Evolutionary conservation across 2,797 vertebrate genomes (phyloP).

Genomic region (Otolemur crassicaudatus): DNA sequence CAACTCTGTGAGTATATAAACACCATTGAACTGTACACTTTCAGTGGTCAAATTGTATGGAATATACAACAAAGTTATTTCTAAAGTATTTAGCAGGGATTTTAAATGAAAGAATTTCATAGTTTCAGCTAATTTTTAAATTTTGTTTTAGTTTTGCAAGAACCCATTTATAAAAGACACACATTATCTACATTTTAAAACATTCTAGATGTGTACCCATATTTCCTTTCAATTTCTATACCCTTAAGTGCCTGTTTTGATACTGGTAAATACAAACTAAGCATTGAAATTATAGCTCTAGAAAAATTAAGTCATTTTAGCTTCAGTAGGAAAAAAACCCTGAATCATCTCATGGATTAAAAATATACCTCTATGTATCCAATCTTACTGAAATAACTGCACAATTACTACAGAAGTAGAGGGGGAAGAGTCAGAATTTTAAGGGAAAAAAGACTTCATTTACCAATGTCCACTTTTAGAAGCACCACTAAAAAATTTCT

Average conservation of each 20-base stretch:
- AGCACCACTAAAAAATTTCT: constrained; percentile 3
- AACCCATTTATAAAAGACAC: background rate
- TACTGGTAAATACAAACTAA: background rate
- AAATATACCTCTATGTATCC: background rate
- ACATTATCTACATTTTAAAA: background rate
- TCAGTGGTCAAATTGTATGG: background rate
- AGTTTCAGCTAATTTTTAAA: constrained; percentile 32
- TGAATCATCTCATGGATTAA: background rate
- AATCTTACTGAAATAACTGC: background rate
- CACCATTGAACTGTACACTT: background rate
- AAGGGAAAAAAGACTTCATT: background rate
- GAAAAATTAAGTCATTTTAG: background rate
- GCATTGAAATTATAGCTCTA: background rate
- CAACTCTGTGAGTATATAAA: background rate
- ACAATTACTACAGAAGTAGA: background rate
- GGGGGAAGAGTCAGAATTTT: background rate
- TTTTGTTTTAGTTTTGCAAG: background rate
- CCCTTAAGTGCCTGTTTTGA: background rate
- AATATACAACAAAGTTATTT: background rate
- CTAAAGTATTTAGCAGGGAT: background rate
- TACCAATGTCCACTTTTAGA: background rate
- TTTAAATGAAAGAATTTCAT: constrained; percentile 33
- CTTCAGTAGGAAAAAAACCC: background rate
- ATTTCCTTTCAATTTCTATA: constrained; percentile 27
- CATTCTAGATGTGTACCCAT: background rate